Evolutionary conservation across 2,888 invertebrate species (phyloP), one percentile per base, ranked within the genome.

Genomic region (Emmelina monodactyla): DNA sequence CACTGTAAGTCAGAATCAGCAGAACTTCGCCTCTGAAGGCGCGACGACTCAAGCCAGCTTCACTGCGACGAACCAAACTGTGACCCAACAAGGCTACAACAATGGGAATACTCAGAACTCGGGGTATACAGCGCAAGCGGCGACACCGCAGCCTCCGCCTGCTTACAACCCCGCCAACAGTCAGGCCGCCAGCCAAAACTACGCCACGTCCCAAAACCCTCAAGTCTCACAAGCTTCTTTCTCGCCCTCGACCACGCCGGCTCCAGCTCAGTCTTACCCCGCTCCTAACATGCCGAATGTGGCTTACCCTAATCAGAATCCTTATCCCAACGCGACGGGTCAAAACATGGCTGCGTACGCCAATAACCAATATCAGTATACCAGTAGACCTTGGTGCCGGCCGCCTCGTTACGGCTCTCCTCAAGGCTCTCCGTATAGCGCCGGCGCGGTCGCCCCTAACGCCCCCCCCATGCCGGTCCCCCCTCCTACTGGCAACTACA

Each of bases 291-390:
- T 73, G 63, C 62, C 69, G 0, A 73, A 63, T 30, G 57, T 73
- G 15, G 58, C 53, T 0, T 73, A 64, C 32, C 64, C 67, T 0
- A 66, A 41, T 11, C 62, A 61, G 34, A 76, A 75, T 39, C 78
- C 75, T 1, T 78, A 78, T 35, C 78, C 78, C 0, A 78, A 78
- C 36, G 78, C 78, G 2, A 75, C 76, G 1, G 78, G 78, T 0
- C 78, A 78, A 34, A 78, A 78, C 44, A 53, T 78, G 56, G 78
- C 78, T 40, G 78, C 78, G 34, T 76, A 76, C 36, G 76, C 78
- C 1, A 75, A 62, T 42, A 76, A 73, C 37, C 76, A 76, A 48
- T 78, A 75, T 31, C 73, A 71, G 34, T 75, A 73, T 37, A 70
- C 64, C n/a, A 72, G 69, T 33, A 52, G 78, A 14, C 78, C 78